A percentile compares a stretch with the other conserved stretches of the same genome.
Evolutionary conservation across 2,797 vertebrate species (phyloP).

Genomic region (Anguilla pacifica): DNA sequence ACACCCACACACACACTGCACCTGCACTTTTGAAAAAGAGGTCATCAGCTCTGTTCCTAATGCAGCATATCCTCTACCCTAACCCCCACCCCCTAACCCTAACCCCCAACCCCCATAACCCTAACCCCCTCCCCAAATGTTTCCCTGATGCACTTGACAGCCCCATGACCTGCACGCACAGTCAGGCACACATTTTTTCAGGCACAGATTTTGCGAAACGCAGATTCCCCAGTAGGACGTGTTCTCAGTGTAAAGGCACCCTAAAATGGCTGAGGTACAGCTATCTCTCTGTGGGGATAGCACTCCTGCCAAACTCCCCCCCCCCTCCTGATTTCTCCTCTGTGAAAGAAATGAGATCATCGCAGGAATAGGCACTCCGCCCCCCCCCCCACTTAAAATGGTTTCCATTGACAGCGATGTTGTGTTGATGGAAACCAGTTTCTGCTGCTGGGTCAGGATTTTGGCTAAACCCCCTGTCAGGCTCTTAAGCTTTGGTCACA

Average conservation of each 20-base stretch:
- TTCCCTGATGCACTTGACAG: not conserved
- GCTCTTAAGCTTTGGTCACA: not conserved
- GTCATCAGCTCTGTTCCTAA: not conserved
- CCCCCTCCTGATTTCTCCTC: not conserved
- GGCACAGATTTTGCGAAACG: no score
- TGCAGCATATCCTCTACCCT: not conserved
- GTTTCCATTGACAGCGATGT: not conserved
- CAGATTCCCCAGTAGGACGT: no score
- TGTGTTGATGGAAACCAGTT: not conserved
- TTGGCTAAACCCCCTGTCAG: no score
- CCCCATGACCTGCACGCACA: no score
- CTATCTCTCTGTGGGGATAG: not conserved
- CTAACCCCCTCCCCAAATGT: not conserved
- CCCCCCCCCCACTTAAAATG: not conserved
- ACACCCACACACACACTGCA: no score
- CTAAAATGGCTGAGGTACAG: not conserved
- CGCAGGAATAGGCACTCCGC: not conserved
- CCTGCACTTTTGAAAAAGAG: not conserved
- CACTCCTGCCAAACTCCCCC: not conserved
- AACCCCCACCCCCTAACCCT: not conserved
- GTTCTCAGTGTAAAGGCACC: no score
- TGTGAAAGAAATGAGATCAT: not conserved
- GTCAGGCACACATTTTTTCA: no score
- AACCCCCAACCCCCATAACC: no score
- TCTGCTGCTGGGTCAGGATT: not conserved